phyloP scores from a whole-genome alignment of 2,797 vertebrate species.

The Synaphobranchus kaupii region DNA sequence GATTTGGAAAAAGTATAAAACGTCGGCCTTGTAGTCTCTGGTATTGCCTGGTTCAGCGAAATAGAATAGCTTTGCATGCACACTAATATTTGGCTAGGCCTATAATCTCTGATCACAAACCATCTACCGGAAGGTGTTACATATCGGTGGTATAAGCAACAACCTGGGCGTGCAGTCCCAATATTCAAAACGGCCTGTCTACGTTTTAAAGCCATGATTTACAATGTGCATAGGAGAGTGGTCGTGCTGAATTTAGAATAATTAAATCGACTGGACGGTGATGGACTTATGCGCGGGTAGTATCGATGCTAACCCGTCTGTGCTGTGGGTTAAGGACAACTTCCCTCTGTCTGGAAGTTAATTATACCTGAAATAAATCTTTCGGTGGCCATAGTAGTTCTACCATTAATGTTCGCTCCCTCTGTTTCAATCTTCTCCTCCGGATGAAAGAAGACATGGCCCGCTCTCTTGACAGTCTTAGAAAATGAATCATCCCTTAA shows the following conservation, averaged over 20 bases:
- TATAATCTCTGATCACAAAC: not conserved
- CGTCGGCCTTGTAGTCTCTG: conserved; percentile 33
- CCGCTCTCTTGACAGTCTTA: conserved; percentile 51
- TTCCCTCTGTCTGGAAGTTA: conserved; percentile 64
- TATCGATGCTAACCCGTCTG: conserved; percentile 48
- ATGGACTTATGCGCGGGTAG: conserved; percentile 2
- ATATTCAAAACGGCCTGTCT: conserved; percentile 20
- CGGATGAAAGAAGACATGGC: conserved; percentile 42
- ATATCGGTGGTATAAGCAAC: not conserved
- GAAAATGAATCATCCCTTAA: conserved; percentile 55
- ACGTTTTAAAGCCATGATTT: conserved; percentile 26
- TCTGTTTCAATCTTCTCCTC: conserved; percentile 45
- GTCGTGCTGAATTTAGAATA: conserved; percentile 41
- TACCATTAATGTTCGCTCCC: conserved; percentile 50
- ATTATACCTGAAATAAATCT: conserved; percentile 68
- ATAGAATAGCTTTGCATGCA: not conserved
- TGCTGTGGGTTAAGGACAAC: conserved; percentile 59
- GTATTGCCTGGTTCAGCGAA: conserved; percentile 1
- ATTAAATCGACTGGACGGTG: conserved; percentile 36
- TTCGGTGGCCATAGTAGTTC: conserved; percentile 33
- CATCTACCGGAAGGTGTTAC: not conserved
- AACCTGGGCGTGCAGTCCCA: not conserved
- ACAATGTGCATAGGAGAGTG: conserved; percentile 24
- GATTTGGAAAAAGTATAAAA: conserved; percentile 49
- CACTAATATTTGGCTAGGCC: not conserved